Percentiles rank a stretch among this genome's conserved stretches.
Conservation (phyloP, 2,888 invertebrate genomes). For the Cactoblastis cactorum region DNA sequence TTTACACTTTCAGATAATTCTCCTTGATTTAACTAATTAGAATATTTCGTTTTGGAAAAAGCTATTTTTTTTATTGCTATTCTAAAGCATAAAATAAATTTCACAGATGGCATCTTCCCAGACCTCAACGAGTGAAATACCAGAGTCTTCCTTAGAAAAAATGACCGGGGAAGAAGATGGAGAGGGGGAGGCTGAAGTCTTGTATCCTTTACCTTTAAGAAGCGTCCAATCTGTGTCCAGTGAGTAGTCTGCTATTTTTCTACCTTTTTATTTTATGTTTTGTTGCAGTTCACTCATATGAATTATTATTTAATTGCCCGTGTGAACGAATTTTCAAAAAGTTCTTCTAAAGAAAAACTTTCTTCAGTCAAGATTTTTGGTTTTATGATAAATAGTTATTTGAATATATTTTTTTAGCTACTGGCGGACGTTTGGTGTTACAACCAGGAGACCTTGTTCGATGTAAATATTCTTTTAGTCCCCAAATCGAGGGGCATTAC, state of each 20-base stretch:
- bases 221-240: slow-evolving; percentile 36
- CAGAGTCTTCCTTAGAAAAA: slow-evolving; percentile 40
- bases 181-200: slow-evolving; percentile 31
- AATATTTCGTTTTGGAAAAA: no score
- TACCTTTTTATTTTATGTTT: no score
- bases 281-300: no score
- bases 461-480: slow-evolving; percentile 68
- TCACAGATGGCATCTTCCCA: slow-evolving; percentile 55
- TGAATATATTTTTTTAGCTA: slow-evolving; percentile 45
- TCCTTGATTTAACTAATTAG: no score
- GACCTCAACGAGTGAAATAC: slow-evolving; percentile 62
- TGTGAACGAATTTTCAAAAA: no score
- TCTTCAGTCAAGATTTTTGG: not conserved
- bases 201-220: slow-evolving; percentile 47
- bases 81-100: not conserved
- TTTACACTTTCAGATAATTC: no score
- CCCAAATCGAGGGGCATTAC: slow-evolving; percentile 59
- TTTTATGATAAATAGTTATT: no score
- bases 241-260: slow-evolving; percentile 13
- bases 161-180: slow-evolving; percentile 33
- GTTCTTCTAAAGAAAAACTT: no score
- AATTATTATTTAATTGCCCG: no score
- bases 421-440: slow-evolving; percentile 45
- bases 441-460: slow-evolving; percentile 63
- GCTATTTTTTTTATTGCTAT: no score